These are phyloP conservation scores for Poeciliopsis turrubarensis DNA, from an alignment of 2,113 vertebrate genomes.

Conservation along the genomic window DNA sequence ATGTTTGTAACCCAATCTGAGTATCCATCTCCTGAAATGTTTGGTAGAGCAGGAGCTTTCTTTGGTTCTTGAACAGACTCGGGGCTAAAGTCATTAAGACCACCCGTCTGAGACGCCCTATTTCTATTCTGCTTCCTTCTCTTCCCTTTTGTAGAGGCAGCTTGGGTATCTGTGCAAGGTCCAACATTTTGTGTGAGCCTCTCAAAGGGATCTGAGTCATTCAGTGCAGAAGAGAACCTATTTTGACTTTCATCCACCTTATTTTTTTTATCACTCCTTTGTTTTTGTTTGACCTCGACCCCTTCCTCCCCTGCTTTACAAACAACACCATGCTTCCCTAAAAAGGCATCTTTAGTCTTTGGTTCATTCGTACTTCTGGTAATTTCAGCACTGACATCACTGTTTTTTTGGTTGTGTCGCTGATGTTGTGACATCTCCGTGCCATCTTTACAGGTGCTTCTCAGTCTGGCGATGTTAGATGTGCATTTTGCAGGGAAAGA, in stretches of 20 bases:
- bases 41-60: conserved; percentile 30
- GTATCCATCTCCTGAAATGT: conserved; percentile 34
- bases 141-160: conserved; percentile 57
- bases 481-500: conserved; percentile 74
- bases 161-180: conserved; percentile 61
- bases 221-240: conserved; percentile 38
- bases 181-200: conserved; percentile 36
- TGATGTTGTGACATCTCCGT: conserved; percentile 27
- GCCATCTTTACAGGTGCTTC: conserved; percentile 20
- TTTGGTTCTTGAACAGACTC: conserved; percentile 59
- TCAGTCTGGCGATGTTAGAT: conserved; percentile 41
- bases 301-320: conserved; percentile 56
- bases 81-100: conserved; percentile 36
- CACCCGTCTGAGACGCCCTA: conserved; percentile 26
- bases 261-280: conserved; percentile 27
- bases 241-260: conserved; percentile 32
- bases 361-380: conserved; percentile 55
- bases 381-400: conserved; percentile 14
- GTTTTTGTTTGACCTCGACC: conserved; percentile 24
- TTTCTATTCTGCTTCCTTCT: conserved; percentile 63
- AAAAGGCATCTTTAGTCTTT: conserved; percentile 65
- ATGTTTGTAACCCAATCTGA: conserved; percentile 28
- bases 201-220: conserved; percentile 21
- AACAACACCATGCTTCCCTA: conserved; percentile 44
- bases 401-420: conserved; percentile 44